Evolutionary conservation across 2,113 vertebrate genomes (phyloP).

Genomic region (Phylloscopus trochiloides): DNA sequence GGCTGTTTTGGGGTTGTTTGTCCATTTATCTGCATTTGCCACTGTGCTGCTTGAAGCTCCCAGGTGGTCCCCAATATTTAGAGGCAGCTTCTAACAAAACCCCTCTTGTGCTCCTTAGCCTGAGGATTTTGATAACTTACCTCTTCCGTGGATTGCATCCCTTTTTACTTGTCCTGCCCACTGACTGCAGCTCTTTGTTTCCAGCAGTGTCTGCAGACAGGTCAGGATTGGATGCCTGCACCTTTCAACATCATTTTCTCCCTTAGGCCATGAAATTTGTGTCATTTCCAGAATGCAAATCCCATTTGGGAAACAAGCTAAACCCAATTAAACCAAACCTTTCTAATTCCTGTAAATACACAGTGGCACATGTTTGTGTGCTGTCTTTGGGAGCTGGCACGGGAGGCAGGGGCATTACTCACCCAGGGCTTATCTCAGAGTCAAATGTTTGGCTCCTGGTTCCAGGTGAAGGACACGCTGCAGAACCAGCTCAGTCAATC

Average conservation of each 20-base stretch:
- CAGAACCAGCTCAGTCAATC: neutral
- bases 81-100: neutral
- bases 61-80: accelerated
- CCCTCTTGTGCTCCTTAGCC: neutral
- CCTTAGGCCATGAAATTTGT: neutral
- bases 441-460: conserved; percentile 16
- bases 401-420: neutral
- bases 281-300: neutral
- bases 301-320: neutral
- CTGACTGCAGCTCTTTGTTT: neutral
- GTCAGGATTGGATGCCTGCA: neutral
- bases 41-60: accelerated
- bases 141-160: neutral
- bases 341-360: neutral
- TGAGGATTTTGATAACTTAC: neutral
- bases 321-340: neutral
- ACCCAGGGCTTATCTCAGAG: neutral
- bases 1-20: neutral
- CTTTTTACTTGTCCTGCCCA: neutral
- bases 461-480: conserved; percentile 17
- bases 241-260: neutral
- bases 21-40: neutral
- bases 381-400: neutral
- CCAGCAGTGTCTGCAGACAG: neutral
- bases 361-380: neutral